Evolutionary conservation across 2,888 invertebrate genomes (phyloP), one percentile per base, ranked within the genome.

Genomic region (Nephrotoma guestfalica): DNA sequence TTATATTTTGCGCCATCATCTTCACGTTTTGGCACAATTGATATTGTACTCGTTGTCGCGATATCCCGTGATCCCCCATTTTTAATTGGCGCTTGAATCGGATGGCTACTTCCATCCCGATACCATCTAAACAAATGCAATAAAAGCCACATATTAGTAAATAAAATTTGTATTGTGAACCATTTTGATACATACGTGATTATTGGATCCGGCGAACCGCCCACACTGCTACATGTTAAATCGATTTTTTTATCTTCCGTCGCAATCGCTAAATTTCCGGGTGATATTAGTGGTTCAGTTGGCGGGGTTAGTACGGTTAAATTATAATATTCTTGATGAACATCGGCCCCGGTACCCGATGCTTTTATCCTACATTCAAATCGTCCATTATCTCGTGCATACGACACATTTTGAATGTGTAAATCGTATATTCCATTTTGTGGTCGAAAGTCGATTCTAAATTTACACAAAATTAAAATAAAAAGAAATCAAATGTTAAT

Each of bases 341-440:
- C 93, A 91, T 96, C 96, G 88, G 94, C 94, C 83, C 97, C 97
- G 41, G 96, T 96, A 88, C 96, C 97, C 89, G 94, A 95, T 88
- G 94, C 97, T 93, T 95, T 97, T 89, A 96, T 95, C 89, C 95
- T 95, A 92, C 98, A 98, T 92, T 97, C 97, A 93, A 97, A 98
- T 89, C 95, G 94, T 86, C 97, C 98, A 92, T 97, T 97, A 93
- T 97, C 98, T 30, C 96, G 93, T 90, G 95, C 96, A 92, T 97
- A 98, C 86, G 96, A 96, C 86, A 97, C 97, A 91, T 96, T 97
- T 88, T 95, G 94, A 89, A 98, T 97, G 91, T 96, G 93, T 89
- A 98, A 93, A 92, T 98, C 97, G 93, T 98, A 98, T 87, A 94
- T 93, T 87, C 98, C 98, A 88, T 95, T 94, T 87, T 93, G 93